Conservation (phyloP, 2,797 vertebrate species). For the Anguilla marmorata region DNA sequence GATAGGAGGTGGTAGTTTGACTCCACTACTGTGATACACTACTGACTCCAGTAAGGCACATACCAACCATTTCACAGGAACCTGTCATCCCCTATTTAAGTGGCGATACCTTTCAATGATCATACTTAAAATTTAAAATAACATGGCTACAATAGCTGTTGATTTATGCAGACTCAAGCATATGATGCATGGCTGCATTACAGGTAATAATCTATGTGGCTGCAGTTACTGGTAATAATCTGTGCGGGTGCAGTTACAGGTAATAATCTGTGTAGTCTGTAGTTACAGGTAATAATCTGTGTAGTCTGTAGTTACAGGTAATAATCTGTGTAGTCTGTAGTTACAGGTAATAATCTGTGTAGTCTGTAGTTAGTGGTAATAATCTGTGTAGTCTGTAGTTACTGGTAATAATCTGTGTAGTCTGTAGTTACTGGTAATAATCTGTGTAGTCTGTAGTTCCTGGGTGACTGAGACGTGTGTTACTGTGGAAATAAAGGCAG, state of each 20-base stretch:
- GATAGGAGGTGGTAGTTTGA: not conserved
- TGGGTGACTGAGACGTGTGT: not conserved
- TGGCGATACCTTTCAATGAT: not conserved
- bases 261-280: too few species aligned
- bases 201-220: not conserved
- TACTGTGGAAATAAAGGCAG: not conserved
- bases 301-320: too few species aligned
- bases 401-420: not conserved
- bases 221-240: too few species aligned
- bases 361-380: too few species aligned
- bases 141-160: not conserved
- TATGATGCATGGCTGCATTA: not conserved
- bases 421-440: not conserved
- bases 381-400: too few species aligned
- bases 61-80: not conserved
- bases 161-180: not conserved
- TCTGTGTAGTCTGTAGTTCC: not conserved
- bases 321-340: not conserved
- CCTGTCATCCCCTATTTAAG: not conserved
- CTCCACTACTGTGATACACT: not conserved
- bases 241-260: too few species aligned
- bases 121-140: not conserved
- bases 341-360: not conserved
- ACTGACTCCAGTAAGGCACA: not conserved
- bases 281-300: not conserved